phyloP scores from a whole-genome alignment of 2,113 vertebrate species.

The Thymallus thymallus region DNA sequence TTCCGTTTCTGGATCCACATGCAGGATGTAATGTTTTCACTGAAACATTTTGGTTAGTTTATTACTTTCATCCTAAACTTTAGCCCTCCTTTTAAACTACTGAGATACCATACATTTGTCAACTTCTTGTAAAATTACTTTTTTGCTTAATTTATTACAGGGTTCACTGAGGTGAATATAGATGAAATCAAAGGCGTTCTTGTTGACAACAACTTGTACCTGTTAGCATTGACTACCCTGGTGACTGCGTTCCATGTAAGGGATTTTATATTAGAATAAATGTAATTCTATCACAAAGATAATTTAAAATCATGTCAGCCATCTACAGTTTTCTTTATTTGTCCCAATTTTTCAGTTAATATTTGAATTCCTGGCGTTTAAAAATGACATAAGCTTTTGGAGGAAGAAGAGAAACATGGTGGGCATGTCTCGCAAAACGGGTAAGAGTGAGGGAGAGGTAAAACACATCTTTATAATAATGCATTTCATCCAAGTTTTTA shows the following conservation, averaged over 20 bases:
- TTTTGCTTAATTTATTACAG: constrained; percentile 61
- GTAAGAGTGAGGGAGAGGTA: constrained; percentile 58
- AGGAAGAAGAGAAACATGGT: constrained; percentile 91
- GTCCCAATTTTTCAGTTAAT: constrained; percentile 78
- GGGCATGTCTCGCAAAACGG: constrained; percentile 93
- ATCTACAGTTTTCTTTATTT: constrained; percentile 10
- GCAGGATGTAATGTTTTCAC: constrained; percentile 90
- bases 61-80: not conserved
- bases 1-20: constrained; percentile 96
- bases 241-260: constrained; percentile 93
- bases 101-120: too few relatives aligned
- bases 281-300: not conserved
- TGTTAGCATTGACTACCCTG: constrained; percentile 88
- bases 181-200: constrained; percentile 97
- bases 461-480: not conserved
- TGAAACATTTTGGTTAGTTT: constrained; percentile 89
- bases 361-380: constrained; percentile 95
- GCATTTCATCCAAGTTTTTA: not conserved
- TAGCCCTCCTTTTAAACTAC: not conserved
- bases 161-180: constrained; percentile 93
- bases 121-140: not conserved
- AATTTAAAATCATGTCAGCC: not conserved
- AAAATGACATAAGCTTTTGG: constrained; percentile 97
- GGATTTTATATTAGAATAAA: constrained; percentile 12
- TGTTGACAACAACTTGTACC: constrained; percentile 89